phyloP scores from a whole-genome alignment of 2,113 vertebrate species.

The Mormyrus iriodes region DNA sequence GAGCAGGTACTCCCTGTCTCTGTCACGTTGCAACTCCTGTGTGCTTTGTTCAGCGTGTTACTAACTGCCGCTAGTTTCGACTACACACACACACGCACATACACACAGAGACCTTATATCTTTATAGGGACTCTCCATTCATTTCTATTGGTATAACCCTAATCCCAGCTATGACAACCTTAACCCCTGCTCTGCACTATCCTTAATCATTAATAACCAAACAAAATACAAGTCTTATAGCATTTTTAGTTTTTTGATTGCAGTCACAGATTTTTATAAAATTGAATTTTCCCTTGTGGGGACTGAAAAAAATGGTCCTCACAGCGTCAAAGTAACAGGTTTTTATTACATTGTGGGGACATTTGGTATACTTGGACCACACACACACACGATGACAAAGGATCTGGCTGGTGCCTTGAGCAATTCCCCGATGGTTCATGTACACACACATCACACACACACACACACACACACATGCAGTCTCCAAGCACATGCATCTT shows the following conservation, averaged over 20 bases:
- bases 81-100: background rate
- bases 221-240: background rate
- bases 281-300: background rate
- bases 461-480: background rate
- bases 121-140: too few relatives aligned
- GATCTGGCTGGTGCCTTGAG: background rate
- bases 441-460: background rate
- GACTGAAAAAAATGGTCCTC: too few relatives aligned
- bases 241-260: background rate
- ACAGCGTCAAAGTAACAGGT: background rate
- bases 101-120: too few relatives aligned
- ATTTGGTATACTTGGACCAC: background rate
- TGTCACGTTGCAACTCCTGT: background rate
- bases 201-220: background rate
- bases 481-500: too few relatives aligned
- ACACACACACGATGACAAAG: background rate
- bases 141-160: too few relatives aligned
- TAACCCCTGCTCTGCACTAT: too few relatives aligned
- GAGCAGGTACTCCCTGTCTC: conserved; percentile 62
- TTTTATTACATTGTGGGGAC: background rate
- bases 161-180: background rate
- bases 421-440: background rate
- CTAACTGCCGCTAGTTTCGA: background rate
- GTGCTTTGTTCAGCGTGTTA: background rate
- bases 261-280: background rate